Percentiles rank a stretch among this genome's conserved stretches.
These are phyloP conservation scores for Neoniphon sammara DNA, from an alignment of 2,797 vertebrate species.

Conservation along the genomic window DNA sequence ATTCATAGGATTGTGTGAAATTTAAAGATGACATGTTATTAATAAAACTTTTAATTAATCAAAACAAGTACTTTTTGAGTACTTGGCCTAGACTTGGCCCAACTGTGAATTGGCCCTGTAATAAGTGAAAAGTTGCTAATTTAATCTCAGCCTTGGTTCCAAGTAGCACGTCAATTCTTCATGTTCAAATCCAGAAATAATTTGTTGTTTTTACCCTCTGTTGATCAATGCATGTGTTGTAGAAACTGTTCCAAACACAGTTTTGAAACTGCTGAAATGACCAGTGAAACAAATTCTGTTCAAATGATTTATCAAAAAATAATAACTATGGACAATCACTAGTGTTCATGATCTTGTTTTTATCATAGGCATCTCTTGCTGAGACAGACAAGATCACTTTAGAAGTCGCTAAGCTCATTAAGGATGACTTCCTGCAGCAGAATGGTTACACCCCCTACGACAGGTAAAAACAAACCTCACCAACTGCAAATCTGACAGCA, in stretches of 20 bases:
- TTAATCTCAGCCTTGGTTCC: background rate
- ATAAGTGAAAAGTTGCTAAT: too few species aligned
- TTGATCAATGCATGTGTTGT: background rate
- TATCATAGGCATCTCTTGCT: conserved; percentile 92
- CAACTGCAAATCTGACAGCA: too few species aligned
- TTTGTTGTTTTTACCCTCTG: background rate
- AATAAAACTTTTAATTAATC: background rate
- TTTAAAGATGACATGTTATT: background rate
- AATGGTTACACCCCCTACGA: conserved; percentile 98
- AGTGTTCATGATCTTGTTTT: background rate
- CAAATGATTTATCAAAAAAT: too few species aligned
- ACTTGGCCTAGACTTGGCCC: too few species aligned
- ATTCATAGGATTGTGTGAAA: background rate
- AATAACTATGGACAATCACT: background rate
- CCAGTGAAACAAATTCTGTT: too few species aligned
- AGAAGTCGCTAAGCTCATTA: conserved; percentile 97
- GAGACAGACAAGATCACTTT: conserved; percentile 98
- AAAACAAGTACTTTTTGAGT: too few species aligned
- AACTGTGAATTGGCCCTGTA: too few species aligned
- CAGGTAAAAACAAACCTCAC: conserved; percentile 80
- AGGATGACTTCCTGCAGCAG: conserved; percentile 99
- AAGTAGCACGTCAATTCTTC: too few species aligned
- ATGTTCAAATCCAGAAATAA: background rate
- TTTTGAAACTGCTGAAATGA: background rate
- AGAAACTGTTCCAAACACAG: background rate